These are phyloP conservation scores for Erethizon dorsatum DNA, from an alignment of 2,797 vertebrate genomes.

Conservation along the genomic window DNA sequence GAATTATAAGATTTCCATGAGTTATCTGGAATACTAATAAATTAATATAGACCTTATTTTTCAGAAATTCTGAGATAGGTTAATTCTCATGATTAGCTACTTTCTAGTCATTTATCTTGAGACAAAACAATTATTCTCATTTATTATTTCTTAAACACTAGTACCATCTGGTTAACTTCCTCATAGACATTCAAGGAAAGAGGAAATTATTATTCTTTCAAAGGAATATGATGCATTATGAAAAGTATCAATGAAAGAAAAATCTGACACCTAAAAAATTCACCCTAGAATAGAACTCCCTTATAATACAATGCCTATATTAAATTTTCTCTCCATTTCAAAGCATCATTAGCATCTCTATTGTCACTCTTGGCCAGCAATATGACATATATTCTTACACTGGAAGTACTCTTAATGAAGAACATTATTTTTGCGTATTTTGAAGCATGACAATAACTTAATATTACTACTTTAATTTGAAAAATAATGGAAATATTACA, in stretches of 20 bases:
- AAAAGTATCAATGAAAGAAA: constrained; percentile 26
- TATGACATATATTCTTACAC: not conserved
- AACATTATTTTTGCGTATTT: not conserved
- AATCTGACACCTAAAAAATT: constrained; percentile 10
- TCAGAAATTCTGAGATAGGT: constrained; percentile 39
- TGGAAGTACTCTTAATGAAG: not conserved
- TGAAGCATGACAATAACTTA: constrained; percentile 31
- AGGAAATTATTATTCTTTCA: constrained; percentile 10
- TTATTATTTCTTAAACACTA: constrained; percentile 32
- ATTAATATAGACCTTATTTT: constrained; percentile 34
- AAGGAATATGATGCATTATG: not conserved
- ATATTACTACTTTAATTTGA: constrained; percentile 22
- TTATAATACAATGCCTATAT: not conserved
- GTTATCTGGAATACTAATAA: constrained; percentile 47
- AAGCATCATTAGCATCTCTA: not conserved
- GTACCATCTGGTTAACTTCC: not conserved
- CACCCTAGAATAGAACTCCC: not conserved
- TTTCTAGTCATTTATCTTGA: constrained; percentile 49
- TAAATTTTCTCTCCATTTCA: not conserved
- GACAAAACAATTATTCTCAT: constrained; percentile 31
- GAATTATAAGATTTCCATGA: constrained; percentile 65
- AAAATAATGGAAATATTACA: constrained; percentile 11
- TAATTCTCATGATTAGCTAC: constrained; percentile 18
- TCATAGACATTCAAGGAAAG: not conserved
- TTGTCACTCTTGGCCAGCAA: not conserved